Base-by-base conservation (phyloP, 2,888 invertebrate genomes). In the Eurois occulta region DNA sequence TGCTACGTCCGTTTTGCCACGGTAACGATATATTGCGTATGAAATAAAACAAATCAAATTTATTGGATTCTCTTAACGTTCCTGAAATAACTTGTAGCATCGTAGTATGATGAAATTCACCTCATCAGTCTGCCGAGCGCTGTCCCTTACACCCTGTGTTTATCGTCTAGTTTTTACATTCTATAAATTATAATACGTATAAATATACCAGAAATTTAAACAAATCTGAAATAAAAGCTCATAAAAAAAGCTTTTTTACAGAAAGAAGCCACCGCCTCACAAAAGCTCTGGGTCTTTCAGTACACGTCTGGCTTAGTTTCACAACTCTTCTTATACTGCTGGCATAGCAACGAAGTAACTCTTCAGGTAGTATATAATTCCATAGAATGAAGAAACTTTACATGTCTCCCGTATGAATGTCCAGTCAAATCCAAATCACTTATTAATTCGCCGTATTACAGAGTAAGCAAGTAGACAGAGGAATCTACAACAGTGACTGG, bases 301-400 rank as follows among this genome's bases (percentile, higher is more conserved):
- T 95, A 92, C 75, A 91, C 93, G 0, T 60, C 79, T 21, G 93
- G 91, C 0, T 88, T 94, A 35, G 81, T 92, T 24, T 87, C 90
- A 0, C 95, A 95, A 85, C 89, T 95, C 0, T 94, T 95, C 64
- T 72, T 95, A 21, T 95, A 92, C 68, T 95, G 95, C 85, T 95
- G 95, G 95, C 95, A 95, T 75, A 91, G 93, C 70, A 95, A 95
- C 71, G 94, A 94, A 83, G 91, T 95, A 0, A 76, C 90, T 1
- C 65, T 90, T 3, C 91, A 93, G 93, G 95, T 82, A 77, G 71
- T 32, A 18, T 41, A 32, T 28, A 10, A 35, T 48, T 48, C 21
- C 11, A 41, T 16, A n/a, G 13, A 21, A 21, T 21, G 3, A 35
- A 46, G 13, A 32, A 43, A 35, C 8, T n/a, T 43, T 8, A 46